Conservation (phyloP, 2,888 invertebrate genomes). For the Pheosia gnoma region DNA sequence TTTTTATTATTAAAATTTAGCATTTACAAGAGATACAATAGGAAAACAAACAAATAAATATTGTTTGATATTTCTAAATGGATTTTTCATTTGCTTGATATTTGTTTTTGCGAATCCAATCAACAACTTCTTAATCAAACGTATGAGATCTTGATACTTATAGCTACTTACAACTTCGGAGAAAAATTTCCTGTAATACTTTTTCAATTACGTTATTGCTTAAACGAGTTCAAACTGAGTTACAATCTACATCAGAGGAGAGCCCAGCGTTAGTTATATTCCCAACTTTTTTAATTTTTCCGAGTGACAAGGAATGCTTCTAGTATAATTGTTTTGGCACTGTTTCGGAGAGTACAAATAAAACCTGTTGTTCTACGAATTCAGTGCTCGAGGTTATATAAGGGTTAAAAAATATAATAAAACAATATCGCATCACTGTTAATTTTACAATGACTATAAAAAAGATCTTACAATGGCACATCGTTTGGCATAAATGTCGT, state of each 20-base stretch:
- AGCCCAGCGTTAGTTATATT: not conserved
- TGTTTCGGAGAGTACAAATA: slow-evolving; percentile 17
- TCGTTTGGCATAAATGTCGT: not conserved
- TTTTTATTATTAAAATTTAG: slow-evolving; percentile 14
- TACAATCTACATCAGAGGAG: not conserved
- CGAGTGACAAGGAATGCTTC: slow-evolving; percentile 16
- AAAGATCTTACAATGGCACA: too few relatives aligned
- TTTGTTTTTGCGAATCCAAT: too few relatives aligned
- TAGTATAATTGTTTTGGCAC: slow-evolving; percentile 25
- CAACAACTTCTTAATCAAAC: slow-evolving; percentile 9
- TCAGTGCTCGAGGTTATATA: not conserved
- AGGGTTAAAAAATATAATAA: not conserved
- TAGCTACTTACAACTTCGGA: not conserved
- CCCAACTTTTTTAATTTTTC: not conserved
- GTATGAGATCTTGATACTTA: not conserved
- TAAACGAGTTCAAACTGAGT: not conserved
- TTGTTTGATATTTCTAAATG: too few relatives aligned
- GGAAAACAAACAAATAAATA: not conserved
- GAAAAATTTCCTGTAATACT: slow-evolving; percentile 2
- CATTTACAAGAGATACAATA: not conserved
- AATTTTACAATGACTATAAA: not conserved
- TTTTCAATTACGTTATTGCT: slow-evolving; percentile 1
- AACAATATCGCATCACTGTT: not conserved
- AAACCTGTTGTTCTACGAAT: slow-evolving; percentile 6
- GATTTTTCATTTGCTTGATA: too few relatives aligned